A percentile compares a stretch with the other conserved stretches of the same genome.
Evolutionary conservation across 1,140 invertebrate genomes (phyloP).

Genomic region (Melitaea cinxia): DNA sequence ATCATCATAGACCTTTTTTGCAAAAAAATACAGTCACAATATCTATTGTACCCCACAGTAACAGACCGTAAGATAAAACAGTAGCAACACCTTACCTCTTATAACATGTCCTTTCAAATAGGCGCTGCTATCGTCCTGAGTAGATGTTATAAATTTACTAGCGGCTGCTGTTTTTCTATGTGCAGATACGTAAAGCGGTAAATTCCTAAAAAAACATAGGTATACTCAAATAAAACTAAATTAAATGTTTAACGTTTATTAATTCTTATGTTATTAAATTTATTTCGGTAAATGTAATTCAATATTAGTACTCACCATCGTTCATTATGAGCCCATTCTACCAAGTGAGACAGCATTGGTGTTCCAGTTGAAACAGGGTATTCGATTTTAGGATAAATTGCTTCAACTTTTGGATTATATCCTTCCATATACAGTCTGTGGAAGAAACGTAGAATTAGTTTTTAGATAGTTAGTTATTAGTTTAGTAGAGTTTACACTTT

Average conservation of each 20-base stretch:
- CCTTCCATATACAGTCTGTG: conserved; percentile 86
- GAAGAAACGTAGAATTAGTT: no score
- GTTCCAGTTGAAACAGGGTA: conserved; percentile 89
- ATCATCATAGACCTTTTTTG: no score
- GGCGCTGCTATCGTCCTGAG: conserved; percentile 45
- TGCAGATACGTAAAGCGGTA: conserved; percentile 37
- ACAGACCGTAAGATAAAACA: no score
- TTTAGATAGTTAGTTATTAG: no score
- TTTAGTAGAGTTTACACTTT: not conserved
- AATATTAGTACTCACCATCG: conserved; percentile 67
- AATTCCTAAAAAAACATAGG: conserved; percentile 35
- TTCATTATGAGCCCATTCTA: conserved; percentile 88
- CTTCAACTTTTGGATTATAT: conserved; percentile 83
- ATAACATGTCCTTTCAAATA: conserved; percentile 51
- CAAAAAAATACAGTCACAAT: no score
- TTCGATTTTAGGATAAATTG: conserved; percentile 84
- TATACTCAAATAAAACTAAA: no score
- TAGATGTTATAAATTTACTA: conserved; percentile 39
- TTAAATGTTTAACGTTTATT: no score
- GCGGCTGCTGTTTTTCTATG: conserved; percentile 37
- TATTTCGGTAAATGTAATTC: conserved; percentile 24
- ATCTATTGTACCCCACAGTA: no score
- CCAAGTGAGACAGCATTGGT: conserved; percentile 86
- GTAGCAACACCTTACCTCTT: conserved; percentile 36
- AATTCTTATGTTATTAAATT: not conserved